Conservation (phyloP, 2,888 invertebrate species). For the Dasypolia templi region DNA sequence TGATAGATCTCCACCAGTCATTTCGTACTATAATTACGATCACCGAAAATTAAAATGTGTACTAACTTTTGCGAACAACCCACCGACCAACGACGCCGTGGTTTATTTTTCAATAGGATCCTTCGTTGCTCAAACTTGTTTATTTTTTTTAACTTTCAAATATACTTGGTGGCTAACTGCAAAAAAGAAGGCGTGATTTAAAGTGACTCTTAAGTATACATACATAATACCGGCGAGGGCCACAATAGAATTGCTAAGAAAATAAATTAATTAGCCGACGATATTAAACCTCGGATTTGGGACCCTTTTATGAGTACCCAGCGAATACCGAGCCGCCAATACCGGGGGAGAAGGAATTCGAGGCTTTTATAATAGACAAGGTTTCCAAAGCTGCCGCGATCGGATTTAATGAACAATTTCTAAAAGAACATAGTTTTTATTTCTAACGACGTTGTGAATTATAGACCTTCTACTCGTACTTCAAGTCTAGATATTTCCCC, state of each 20-base stretch:
- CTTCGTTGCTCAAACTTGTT: constrained; percentile 17
- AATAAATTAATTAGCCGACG: constrained; percentile 70
- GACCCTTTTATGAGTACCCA: constrained; percentile 64
- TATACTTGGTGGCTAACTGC: not conserved
- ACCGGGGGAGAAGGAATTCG: constrained; percentile 59
- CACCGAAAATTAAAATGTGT: not conserved
- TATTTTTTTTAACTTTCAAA: constrained; percentile 16
- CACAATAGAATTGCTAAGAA: constrained; percentile 64
- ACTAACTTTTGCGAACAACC: constrained; percentile 6
- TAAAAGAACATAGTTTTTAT: constrained; percentile 50
- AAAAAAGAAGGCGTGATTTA: constrained; percentile 44
- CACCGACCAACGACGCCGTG: not conserved
- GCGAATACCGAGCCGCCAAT: constrained; percentile 60
- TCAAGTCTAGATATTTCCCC: constrained; percentile 16
- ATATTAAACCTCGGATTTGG: constrained; percentile 67
- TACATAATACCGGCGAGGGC: constrained; percentile 48
- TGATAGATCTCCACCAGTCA: constrained; percentile 3
- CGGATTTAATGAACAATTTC: constrained; percentile 65
- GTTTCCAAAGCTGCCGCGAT: constrained; percentile 55
- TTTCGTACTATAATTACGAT: constrained; percentile 24
- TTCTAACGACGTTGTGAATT: constrained; percentile 17
- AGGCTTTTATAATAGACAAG: constrained; percentile 65
- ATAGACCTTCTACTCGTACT: constrained; percentile 8
- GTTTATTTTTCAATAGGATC: constrained; percentile 18
- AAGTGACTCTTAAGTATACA: constrained; percentile 50